phyloP scores from a whole-genome alignment of 2,113 vertebrate species.

The Uropsilus gracilis region DNA sequence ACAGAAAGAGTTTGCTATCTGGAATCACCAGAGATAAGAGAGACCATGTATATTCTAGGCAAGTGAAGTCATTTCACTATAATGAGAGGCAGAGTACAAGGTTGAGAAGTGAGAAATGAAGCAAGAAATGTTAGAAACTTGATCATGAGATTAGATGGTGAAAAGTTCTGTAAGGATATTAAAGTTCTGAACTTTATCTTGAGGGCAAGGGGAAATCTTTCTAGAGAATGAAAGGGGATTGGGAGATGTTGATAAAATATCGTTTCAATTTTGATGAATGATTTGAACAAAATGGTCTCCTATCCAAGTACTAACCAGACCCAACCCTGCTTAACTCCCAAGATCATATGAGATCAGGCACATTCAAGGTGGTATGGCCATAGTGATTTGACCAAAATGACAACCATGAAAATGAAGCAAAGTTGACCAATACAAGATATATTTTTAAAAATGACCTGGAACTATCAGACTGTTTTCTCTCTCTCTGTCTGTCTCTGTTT shows the following conservation, averaged over 20 bases:
- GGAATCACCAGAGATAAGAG: not conserved
- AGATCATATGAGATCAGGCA: no score
- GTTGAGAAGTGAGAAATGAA: not conserved
- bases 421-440: not conserved
- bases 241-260: not conserved
- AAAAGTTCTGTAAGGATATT: not conserved
- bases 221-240: not conserved
- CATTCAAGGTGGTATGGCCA: no score
- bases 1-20: not conserved
- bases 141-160: not conserved
- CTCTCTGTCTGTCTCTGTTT: not conserved
- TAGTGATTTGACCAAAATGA: not conserved
- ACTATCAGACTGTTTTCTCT: no score
- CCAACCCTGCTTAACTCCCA: no score
- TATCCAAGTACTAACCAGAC: no score
- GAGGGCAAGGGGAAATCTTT: not conserved
- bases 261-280: not conserved
- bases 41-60: not conserved
- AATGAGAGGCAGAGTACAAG: not conserved
- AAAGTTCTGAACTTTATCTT: not conserved
- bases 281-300: slow-evolving; percentile 18
- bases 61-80: not conserved
- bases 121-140: not conserved
- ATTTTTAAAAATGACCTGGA: not conserved
- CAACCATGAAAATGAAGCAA: not conserved